Percentiles rank a stretch among this genome's conserved stretches.
phyloP scores from a whole-genome alignment of 92 coral and sea anemone species.

The Hydrozoanthus gracilis region DNA sequence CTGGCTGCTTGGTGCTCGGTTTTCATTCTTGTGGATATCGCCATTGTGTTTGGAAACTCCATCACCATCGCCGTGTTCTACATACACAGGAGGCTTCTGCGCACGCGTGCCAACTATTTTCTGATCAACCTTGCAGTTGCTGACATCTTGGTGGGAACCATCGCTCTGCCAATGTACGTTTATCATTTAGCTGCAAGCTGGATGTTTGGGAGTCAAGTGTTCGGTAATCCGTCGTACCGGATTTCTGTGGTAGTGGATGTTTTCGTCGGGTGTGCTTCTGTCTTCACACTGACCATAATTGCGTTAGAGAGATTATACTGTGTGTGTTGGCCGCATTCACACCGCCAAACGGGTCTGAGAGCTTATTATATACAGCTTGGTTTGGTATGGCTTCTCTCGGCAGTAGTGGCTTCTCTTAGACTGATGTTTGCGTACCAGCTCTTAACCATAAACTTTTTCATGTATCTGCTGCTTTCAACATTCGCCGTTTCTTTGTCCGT shows the following conservation, averaged over 20 bases:
- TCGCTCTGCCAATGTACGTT: slow-evolving; percentile 80
- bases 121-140: slow-evolving; percentile 85
- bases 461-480: slow-evolving; percentile 72
- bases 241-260: slow-evolving; percentile 74
- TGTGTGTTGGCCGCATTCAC: slow-evolving; percentile 80
- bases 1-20: slow-evolving; percentile 79
- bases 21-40: slow-evolving; percentile 67
- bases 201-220: slow-evolving; percentile 62
- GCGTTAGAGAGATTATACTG: slow-evolving; percentile 80
- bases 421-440: slow-evolving; percentile 60
- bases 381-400: slow-evolving; percentile 71
- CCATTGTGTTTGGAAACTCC: slow-evolving; percentile 78
- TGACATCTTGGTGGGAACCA: slow-evolving; percentile 79
- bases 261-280: slow-evolving; percentile 84
- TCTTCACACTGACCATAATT: slow-evolving; percentile 79
- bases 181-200: slow-evolving; percentile 66
- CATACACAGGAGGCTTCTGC: slow-evolving; percentile 74
- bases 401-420: slow-evolving; percentile 65
- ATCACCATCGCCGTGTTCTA: slow-evolving; percentile 77
- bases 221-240: slow-evolving; percentile 46
- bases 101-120: slow-evolving; percentile 88
- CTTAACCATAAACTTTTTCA: slow-evolving; percentile 66
- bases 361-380: slow-evolving; percentile 70
- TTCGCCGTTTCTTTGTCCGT: slow-evolving; percentile 72
- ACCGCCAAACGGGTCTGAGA: slow-evolving; percentile 61